Percentiles rank a stretch among this genome's conserved stretches.
Conservation (phyloP, 2,113 vertebrate genomes). For the Entomyzon cyanotis region DNA sequence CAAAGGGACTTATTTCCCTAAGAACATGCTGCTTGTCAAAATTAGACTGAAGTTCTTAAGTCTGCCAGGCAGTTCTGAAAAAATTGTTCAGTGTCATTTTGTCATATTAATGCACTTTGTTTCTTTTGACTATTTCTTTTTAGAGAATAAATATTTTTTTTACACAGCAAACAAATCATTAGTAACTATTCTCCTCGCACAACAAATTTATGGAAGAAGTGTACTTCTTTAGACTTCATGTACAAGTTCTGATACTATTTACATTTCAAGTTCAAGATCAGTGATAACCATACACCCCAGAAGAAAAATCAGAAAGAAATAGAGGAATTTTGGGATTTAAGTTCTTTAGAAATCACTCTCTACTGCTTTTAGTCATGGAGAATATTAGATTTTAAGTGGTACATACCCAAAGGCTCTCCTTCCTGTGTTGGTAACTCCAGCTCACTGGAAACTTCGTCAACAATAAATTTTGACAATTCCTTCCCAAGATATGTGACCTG, state of each 20-base stretch:
- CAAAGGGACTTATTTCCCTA: neutral
- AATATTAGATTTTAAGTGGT: neutral
- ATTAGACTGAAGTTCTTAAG: neutral
- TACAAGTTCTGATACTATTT: neutral
- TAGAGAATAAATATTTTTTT: neutral
- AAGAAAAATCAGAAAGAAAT: neutral
- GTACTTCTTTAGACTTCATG: neutral
- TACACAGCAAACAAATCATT: neutral
- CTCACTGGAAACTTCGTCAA: slow-evolving; percentile 20
- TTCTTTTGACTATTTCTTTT: neutral
- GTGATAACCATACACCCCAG: neutral
- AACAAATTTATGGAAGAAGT: neutral
- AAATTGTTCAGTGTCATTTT: neutral
- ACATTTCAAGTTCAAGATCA: neutral
- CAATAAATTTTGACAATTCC: slow-evolving; percentile 69
- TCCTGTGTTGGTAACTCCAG: neutral
- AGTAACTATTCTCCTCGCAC: neutral
- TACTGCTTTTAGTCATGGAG: neutral
- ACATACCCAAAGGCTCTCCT: slow-evolving; percentile 55
- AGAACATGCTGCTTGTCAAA: neutral
- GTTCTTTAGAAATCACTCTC: neutral
- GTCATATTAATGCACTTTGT: neutral
- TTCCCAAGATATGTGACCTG: slow-evolving; percentile 81
- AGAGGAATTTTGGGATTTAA: neutral
- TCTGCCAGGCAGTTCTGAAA: neutral